Evolutionary conservation across 2,113 vertebrate species (phyloP).

Genomic region (Capreolus pygargus): DNA sequence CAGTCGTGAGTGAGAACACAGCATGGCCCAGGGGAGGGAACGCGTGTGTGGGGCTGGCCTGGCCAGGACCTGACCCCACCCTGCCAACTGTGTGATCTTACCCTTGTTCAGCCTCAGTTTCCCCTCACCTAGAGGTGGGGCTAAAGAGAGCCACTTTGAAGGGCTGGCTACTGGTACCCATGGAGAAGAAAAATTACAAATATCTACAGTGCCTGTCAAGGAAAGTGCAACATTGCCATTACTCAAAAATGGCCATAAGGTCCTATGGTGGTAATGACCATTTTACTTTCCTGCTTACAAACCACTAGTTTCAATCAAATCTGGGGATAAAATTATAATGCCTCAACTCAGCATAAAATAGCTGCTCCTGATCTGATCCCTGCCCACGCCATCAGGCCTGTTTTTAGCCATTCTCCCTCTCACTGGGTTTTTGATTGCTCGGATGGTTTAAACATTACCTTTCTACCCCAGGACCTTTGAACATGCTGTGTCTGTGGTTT

Average conservation of each 20-base stretch:
- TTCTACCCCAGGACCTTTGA: background rate
- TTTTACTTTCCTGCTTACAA: background rate
- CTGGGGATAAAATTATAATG: background rate
- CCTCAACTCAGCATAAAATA: background rate
- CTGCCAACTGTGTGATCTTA: background rate
- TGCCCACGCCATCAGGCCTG: fast-evolving
- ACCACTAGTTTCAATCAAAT: background rate
- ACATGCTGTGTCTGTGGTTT: background rate
- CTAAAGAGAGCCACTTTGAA: background rate
- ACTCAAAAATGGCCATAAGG: background rate
- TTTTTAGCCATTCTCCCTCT: background rate
- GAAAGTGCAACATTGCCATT: too few relatives aligned
- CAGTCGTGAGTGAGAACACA: background rate
- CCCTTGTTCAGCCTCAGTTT: background rate
- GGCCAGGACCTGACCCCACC: background rate
- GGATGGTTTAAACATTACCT: background rate
- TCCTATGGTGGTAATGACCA: too few relatives aligned
- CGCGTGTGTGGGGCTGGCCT: background rate
- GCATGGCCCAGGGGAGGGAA: background rate
- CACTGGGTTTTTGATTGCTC: background rate
- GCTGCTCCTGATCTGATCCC: background rate
- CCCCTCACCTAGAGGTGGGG: background rate
- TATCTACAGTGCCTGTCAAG: background rate
- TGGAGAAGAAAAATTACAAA: background rate
- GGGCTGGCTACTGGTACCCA: too few relatives aligned